A percentile compares a stretch with the other conserved stretches of the same genome.
phyloP scores from a whole-genome alignment of 2,888 invertebrate genomes.

The Caenorhabditis sinica region DNA sequence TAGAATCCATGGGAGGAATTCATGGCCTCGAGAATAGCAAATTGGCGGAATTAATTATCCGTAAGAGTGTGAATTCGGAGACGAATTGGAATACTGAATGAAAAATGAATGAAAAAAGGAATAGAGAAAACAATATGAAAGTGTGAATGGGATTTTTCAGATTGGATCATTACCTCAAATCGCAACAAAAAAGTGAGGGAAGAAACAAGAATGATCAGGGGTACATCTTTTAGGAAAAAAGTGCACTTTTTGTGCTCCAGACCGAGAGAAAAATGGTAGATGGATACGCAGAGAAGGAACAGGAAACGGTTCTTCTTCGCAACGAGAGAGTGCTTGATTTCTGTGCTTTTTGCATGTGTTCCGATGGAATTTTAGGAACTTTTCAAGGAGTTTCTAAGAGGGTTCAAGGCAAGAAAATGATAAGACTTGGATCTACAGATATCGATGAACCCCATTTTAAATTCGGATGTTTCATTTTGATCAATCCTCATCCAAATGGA shows the following conservation, averaged over 20 bases:
- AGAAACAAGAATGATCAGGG: conserved; percentile 24
- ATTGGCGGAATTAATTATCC: conserved; percentile 55
- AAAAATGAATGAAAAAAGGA: conserved; percentile 17
- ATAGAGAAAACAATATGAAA: background rate
- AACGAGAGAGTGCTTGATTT: conserved; percentile 58
- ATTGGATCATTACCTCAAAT: conserved; percentile 1
- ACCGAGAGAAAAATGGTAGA: background rate
- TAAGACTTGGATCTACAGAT: background rate
- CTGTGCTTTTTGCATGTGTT: conserved; percentile 60
- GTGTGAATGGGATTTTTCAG: background rate
- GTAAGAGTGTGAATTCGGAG: conserved; percentile 52
- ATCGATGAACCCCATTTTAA: background rate
- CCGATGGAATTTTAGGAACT: conserved; percentile 57
- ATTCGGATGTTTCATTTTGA: background rate
- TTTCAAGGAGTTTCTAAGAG: conserved; percentile 35
- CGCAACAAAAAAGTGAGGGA: conserved; percentile 8
- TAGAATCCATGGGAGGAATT: conserved; percentile 19
- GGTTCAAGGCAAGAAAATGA: conserved; percentile 15
- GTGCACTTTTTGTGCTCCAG: conserved; percentile 37
- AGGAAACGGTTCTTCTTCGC: conserved; percentile 33
- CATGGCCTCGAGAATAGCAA: conserved; percentile 48
- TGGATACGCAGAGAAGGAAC: conserved; percentile 25
- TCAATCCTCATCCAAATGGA: too few relatives aligned
- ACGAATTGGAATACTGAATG: conserved; percentile 15
- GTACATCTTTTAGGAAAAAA: conserved; percentile 28